Conservation (phyloP, 2,797 vertebrate species). For the Cottoperca gobio region DNA sequence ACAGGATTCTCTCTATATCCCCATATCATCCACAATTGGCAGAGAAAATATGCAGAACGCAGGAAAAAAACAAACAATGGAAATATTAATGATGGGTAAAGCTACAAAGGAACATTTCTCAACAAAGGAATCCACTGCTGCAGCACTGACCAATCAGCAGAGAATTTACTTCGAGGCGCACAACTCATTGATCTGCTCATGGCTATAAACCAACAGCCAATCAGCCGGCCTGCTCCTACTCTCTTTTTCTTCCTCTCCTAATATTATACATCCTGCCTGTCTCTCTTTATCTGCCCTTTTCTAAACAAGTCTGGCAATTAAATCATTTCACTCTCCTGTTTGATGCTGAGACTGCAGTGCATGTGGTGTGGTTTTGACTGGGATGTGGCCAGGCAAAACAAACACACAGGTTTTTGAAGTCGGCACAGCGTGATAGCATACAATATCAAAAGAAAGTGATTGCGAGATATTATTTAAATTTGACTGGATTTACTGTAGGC, state of each 20-base stretch:
- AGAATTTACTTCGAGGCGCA: slow-evolving; percentile 10
- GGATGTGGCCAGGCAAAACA: slow-evolving; percentile 60
- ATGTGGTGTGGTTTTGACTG: slow-evolving; percentile 39
- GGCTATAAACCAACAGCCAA: slow-evolving; percentile 31
- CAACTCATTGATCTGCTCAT: slow-evolving; percentile 30
- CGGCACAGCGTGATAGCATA: background rate
- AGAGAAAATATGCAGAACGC: slow-evolving; percentile 39
- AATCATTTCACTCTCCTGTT: slow-evolving; percentile 53
- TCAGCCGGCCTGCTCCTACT: slow-evolving; percentile 1
- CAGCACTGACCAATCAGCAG: slow-evolving; percentile 21
- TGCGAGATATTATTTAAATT: background rate
- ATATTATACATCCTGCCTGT: slow-evolving; percentile 23
- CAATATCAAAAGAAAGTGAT: background rate
- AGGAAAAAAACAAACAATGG: slow-evolving; percentile 40
- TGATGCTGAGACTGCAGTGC: slow-evolving; percentile 35
- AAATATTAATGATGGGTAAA: slow-evolving; percentile 52
- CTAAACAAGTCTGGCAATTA: slow-evolving; percentile 57
- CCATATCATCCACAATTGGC: slow-evolving; percentile 7
- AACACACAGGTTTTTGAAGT: slow-evolving; percentile 46
- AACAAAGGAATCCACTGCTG: slow-evolving; percentile 11
- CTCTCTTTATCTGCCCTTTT: slow-evolving; percentile 35
- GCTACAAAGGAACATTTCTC: slow-evolving; percentile 23
- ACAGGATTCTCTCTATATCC: slow-evolving; percentile 13
- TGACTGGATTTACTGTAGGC: background rate
- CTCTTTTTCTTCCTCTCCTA: background rate